Evolutionary conservation across 2,888 invertebrate species (phyloP).

Genomic region (Ormia ochracea): DNA sequence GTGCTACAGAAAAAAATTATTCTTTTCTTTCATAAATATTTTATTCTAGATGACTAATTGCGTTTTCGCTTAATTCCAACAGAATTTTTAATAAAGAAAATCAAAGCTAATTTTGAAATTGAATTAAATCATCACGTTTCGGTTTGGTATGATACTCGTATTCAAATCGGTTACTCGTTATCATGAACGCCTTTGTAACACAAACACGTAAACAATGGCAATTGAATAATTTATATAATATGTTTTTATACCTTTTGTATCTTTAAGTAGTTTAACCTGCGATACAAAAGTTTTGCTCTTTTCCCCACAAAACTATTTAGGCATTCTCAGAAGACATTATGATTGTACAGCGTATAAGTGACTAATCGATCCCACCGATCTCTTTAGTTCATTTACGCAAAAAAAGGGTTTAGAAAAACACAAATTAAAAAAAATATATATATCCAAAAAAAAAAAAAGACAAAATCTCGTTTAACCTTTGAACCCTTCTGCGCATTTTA

Average conservation of each 20-base stretch:
- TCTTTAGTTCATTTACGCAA: no score
- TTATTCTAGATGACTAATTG: slow-evolving; percentile 33
- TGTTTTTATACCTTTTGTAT: not conserved
- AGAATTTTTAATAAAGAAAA: not conserved
- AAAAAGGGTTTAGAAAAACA: no score
- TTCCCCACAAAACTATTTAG: no score
- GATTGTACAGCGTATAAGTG: no score
- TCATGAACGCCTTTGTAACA: not conserved
- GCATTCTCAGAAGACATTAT: no score
- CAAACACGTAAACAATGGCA: not conserved
- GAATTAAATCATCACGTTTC: slow-evolving; percentile 12
- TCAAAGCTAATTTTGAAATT: not conserved
- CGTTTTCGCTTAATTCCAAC: not conserved
- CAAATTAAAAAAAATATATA: no score
- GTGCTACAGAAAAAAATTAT: not conserved
- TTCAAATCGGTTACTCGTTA: not conserved
- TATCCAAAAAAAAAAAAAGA: no score
- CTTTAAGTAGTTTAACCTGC: not conserved
- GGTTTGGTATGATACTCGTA: not conserved
- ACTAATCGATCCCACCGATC: no score
- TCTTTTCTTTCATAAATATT: not conserved
- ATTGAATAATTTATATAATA: not conserved
- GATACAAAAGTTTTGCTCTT: not conserved
- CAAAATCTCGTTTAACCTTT: no score
- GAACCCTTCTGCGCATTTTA: no score